Conservation (phyloP, 30 jellyfish, hydroid and myxozoan genomes). For the Pelagia noctiluca region DNA sequence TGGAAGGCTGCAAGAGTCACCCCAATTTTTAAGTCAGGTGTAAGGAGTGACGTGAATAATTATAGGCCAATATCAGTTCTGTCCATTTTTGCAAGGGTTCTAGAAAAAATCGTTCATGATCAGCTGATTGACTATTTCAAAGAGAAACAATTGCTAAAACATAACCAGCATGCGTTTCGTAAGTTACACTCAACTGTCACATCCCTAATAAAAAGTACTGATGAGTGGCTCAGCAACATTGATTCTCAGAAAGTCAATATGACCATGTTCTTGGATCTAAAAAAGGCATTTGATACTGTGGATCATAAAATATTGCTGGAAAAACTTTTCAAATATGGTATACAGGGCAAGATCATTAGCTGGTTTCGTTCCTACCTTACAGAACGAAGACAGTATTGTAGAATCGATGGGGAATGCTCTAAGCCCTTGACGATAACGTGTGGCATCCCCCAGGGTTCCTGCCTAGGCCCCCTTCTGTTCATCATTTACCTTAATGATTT, state of each 20-base stretch:
- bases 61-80: not conserved
- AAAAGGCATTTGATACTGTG: not conserved
- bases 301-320: not conserved
- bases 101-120: slow-evolving; percentile 18
- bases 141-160: slow-evolving; percentile 30
- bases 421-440: slow-evolving; percentile 4
- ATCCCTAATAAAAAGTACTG: slow-evolving; percentile 2
- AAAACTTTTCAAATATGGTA: not conserved
- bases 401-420: slow-evolving; percentile 8
- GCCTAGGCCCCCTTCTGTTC: too few relatives aligned
- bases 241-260: not conserved
- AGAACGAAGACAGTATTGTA: too few relatives aligned
- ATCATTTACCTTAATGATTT: too few relatives aligned
- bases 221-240: slow-evolving; percentile 4
- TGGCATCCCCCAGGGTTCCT: too few relatives aligned
- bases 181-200: slow-evolving; percentile 13
- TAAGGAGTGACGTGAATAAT: not conserved
- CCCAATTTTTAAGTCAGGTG: slow-evolving; percentile 5
- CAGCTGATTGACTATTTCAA: slow-evolving; percentile 36
- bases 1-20: slow-evolving; percentile 9
- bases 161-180: slow-evolving; percentile 43
- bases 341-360: slow-evolving; percentile 1
- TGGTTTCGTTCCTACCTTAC: slow-evolving; percentile 3
- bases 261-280: slow-evolving; percentile 5
- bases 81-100: slow-evolving; percentile 1